A percentile compares a stretch with the other conserved stretches of the same genome.
phyloP scores from a whole-genome alignment of 2,888 invertebrate genomes.

The Tinea trinotella region DNA sequence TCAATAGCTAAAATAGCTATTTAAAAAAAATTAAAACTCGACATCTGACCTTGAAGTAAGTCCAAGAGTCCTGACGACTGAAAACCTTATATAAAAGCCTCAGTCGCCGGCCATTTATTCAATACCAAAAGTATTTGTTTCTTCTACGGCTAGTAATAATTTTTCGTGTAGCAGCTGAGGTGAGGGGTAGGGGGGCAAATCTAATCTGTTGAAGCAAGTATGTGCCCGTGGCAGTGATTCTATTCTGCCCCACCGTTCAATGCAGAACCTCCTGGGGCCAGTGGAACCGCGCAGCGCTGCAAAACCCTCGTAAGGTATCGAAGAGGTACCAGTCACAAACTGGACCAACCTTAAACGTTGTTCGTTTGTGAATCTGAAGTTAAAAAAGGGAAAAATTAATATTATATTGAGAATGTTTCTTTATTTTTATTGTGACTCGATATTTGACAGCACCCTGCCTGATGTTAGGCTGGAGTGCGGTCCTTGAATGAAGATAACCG shows the following conservation, averaged over 20 bases:
- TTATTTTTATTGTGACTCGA: no score
- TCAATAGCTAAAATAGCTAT: no score
- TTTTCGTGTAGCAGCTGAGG: slow-evolving; percentile 94
- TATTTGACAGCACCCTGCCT: no score
- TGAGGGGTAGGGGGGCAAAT: slow-evolving; percentile 95
- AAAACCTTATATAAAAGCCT: no score
- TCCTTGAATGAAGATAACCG: no score
- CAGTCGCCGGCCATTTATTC: slow-evolving; percentile 74
- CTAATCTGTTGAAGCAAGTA: slow-evolving; percentile 97
- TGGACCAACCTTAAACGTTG: slow-evolving; percentile 92
- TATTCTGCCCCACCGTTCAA: slow-evolving; percentile 97
- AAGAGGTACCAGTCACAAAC: slow-evolving; percentile 98
- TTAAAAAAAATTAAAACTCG: no score
- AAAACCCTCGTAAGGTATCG: slow-evolving; percentile 98
- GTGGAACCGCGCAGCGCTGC: slow-evolving; percentile 94
- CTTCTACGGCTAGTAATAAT: slow-evolving; percentile 92
- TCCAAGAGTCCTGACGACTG: no score
- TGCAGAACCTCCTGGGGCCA: slow-evolving; percentile 95
- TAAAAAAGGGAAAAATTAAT: no score
- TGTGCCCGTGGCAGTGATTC: slow-evolving; percentile 96
- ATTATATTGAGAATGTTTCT: no score
- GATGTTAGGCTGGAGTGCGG: no score
- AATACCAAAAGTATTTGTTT: slow-evolving; percentile 96
- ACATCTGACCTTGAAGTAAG: no score
- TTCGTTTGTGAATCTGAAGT: slow-evolving; percentile 89